These are phyloP conservation scores for Amphiprion clarkii DNA, from an alignment of 2,797 vertebrate species.

Conservation along the genomic window DNA sequence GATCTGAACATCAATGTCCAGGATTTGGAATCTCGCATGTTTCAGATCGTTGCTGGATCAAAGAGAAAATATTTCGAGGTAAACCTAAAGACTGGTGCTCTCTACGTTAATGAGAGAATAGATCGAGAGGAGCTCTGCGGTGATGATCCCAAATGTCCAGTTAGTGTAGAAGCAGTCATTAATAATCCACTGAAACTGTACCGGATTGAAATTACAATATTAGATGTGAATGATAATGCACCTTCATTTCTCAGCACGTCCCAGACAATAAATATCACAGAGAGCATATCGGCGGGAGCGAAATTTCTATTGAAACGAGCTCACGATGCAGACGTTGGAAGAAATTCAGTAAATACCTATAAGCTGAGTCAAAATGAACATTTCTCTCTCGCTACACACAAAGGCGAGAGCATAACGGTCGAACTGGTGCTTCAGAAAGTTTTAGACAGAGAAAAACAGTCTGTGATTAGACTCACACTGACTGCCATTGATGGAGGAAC, in stretches of 20 bases:
- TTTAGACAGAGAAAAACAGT: constrained; percentile 76
- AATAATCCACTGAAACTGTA: constrained; percentile 37
- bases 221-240: constrained; percentile 73
- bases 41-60: constrained; percentile 63
- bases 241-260: constrained; percentile 50
- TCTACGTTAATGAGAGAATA: constrained; percentile 68
- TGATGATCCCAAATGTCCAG: constrained; percentile 25
- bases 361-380: constrained; percentile 58
- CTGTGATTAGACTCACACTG: constrained; percentile 62
- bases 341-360: constrained; percentile 56
- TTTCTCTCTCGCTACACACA: constrained; percentile 62
- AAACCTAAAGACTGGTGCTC: constrained; percentile 67
- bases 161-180: constrained; percentile 68
- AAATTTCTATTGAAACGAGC: constrained; percentile 54
- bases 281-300: constrained; percentile 50
- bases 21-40: constrained; percentile 57
- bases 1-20: constrained; percentile 70
- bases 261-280: constrained; percentile 59
- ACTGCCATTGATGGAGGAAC: constrained; percentile 77
- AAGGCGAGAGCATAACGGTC: constrained; percentile 48
- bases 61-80: constrained; percentile 73
- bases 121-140: constrained; percentile 72
- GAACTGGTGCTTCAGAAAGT: constrained; percentile 77
- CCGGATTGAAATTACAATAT: constrained; percentile 8
- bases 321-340: constrained; percentile 66